Evolutionary conservation across 2,888 invertebrate species (phyloP).

Genomic region (Trissonchulus sp.): DNA sequence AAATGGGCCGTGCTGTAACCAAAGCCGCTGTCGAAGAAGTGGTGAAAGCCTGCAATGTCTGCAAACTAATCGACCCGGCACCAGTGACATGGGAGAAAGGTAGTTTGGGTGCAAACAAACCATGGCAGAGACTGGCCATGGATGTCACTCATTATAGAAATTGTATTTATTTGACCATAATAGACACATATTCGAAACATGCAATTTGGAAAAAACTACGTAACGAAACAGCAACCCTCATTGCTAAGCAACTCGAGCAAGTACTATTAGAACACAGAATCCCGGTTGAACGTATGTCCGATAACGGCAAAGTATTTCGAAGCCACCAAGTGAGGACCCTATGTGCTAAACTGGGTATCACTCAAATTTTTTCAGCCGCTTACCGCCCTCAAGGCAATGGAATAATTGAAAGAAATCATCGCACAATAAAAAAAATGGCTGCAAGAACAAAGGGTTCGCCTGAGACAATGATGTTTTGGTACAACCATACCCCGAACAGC

Average conservation of each 20-base stretch:
- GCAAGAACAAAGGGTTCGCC: not conserved
- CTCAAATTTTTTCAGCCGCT: not conserved
- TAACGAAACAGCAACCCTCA: not conserved
- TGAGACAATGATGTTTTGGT: not conserved
- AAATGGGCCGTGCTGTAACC: not conserved
- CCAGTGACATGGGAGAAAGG: not conserved
- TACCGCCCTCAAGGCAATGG: constrained; percentile 14
- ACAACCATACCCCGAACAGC: not conserved
- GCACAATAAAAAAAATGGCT: constrained; percentile 1
- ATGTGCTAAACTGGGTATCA: not conserved
- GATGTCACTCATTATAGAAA: constrained; percentile 6
- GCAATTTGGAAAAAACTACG: not conserved
- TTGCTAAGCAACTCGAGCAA: not conserved
- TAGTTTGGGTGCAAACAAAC: not conserved
- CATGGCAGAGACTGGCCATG: not conserved
- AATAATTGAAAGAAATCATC: constrained; percentile 2
- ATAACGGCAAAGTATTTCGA: constrained; percentile 1
- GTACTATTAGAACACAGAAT: not conserved
- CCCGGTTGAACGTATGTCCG: not conserved
- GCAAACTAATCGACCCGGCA: not conserved
- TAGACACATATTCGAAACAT: not conserved
- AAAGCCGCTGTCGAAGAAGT: not conserved
- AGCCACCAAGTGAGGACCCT: not conserved
- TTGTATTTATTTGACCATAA: not conserved
- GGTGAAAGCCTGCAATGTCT: not conserved